phyloP scores from a whole-genome alignment of 2,797 vertebrate species.

The Malacoraja senta region DNA sequence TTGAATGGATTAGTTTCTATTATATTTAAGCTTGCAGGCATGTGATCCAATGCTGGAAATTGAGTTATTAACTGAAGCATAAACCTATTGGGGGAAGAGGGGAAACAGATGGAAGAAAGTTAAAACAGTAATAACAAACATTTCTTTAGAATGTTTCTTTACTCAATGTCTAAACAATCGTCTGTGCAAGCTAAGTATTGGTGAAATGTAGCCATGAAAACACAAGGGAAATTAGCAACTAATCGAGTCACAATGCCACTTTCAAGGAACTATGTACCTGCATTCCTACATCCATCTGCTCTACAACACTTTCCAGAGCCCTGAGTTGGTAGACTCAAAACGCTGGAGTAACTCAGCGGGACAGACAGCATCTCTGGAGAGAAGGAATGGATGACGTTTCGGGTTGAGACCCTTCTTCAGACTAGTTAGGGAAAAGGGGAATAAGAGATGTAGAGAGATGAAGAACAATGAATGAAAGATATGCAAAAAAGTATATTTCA shows the following conservation, averaged over 20 bases:
- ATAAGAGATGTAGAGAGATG: too few species aligned
- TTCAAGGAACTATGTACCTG: too few species aligned
- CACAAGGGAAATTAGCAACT: neutral
- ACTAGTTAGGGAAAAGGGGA: too few species aligned
- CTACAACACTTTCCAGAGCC: too few species aligned
- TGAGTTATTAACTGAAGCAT: slow-evolving; percentile 40
- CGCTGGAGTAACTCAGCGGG: too few species aligned
- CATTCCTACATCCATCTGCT: too few species aligned
- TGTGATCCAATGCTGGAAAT: slow-evolving; percentile 32
- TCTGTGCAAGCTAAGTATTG: neutral
- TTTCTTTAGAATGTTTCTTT: neutral
- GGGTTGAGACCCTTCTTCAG: too few species aligned
- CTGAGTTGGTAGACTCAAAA: too few species aligned
- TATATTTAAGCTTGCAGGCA: slow-evolving; percentile 37
- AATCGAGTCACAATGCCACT: neutral
- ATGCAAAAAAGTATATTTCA: too few species aligned
- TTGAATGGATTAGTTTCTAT: slow-evolving; percentile 42
- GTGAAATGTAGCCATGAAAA: neutral
- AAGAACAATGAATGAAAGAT: too few species aligned
- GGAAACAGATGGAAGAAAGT: slow-evolving; percentile 23
- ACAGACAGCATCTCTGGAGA: too few species aligned
- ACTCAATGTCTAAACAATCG: neutral
- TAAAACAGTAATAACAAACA: neutral
- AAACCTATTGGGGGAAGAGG: neutral
- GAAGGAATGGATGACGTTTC: too few species aligned